These are phyloP conservation scores for Yponomeuta plumbellus DNA, from an alignment of 2,888 invertebrate genomes.

Conservation along the genomic window DNA sequence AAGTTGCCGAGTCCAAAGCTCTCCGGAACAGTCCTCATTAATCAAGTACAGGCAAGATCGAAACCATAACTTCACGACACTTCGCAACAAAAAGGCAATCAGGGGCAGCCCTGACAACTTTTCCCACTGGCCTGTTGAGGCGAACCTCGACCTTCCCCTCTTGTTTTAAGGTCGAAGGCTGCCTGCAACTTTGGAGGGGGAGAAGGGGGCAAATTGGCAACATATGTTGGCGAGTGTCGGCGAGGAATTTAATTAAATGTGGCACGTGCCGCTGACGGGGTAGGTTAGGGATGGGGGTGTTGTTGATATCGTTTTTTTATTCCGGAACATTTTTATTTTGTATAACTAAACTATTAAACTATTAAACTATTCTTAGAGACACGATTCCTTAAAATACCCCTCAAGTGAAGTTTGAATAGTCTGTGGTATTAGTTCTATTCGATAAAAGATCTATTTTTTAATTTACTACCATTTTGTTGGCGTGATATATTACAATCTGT, in stretches of 20 bases:
- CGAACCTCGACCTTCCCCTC: neutral
- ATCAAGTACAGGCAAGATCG: neutral
- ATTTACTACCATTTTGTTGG: no score
- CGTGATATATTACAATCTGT: no score
- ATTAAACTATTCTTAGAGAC: no score
- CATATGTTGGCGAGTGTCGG: slow-evolving; percentile 32
- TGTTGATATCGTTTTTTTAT: neutral
- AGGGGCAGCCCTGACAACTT: slow-evolving; percentile 21
- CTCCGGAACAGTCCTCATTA: neutral
- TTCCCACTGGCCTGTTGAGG: neutral
- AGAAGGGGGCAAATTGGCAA: slow-evolving; percentile 12
- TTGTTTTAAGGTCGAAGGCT: neutral
- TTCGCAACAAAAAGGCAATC: slow-evolving; percentile 30
- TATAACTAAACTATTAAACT: no score
- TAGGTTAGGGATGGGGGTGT: slow-evolving; percentile 2
- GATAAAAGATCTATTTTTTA: no score
- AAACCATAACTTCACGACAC: slow-evolving; percentile 20
- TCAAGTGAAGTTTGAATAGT: no score
- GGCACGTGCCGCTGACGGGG: slow-evolving; percentile 11
- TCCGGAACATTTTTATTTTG: neutral
- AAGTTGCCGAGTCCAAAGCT: neutral
- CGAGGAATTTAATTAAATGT: slow-evolving; percentile 78
- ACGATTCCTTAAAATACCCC: no score
- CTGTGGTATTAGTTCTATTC: no score
- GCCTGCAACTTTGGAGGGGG: neutral